Evolutionary conservation across 2,797 vertebrate species (phyloP).

Genomic region (Acanthopagrus latus): DNA sequence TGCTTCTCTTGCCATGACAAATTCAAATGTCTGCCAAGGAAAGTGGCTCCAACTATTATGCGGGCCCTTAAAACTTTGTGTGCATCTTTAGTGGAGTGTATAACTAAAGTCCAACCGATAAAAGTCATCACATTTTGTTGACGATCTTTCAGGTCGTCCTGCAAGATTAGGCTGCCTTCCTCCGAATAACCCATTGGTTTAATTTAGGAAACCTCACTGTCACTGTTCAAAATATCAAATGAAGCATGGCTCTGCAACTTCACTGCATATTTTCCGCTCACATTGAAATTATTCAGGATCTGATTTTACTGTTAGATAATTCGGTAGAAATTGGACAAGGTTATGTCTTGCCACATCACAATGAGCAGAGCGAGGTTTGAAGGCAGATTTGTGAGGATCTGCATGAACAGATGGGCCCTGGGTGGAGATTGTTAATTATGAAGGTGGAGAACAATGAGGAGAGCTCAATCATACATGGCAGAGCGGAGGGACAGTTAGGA

Average conservation of each 20-base stretch:
- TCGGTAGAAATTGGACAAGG: conserved; percentile 29
- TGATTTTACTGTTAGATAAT: conserved; percentile 32
- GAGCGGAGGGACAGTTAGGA: conserved; percentile 45
- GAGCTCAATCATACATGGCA: conserved; percentile 40
- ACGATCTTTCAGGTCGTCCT: not conserved
- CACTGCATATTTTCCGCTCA: conserved; percentile 1
- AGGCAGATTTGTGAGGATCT: conserved; percentile 33
- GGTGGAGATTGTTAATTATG: conserved; percentile 55
- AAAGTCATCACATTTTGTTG: conserved; percentile 12
- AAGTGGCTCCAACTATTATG: not conserved
- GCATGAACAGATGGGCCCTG: conserved; percentile 42
- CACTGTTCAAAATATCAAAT: not conserved
- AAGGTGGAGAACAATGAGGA: conserved; percentile 33
- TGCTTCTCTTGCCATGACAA: not conserved
- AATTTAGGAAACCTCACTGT: not conserved
- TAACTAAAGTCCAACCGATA: not conserved
- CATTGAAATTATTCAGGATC: conserved; percentile 11
- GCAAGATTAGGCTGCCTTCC: not conserved
- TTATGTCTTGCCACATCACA: conserved; percentile 31
- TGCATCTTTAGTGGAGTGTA: not conserved
- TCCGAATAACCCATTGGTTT: not conserved
- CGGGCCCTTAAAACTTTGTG: not conserved
- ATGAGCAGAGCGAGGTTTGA: conserved; percentile 39
- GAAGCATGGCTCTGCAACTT: conserved; percentile 15
- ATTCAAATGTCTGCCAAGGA: not conserved